Evolutionary conservation across 2,888 invertebrate species (phyloP).

Genomic region (Xestia sexstrigata): DNA sequence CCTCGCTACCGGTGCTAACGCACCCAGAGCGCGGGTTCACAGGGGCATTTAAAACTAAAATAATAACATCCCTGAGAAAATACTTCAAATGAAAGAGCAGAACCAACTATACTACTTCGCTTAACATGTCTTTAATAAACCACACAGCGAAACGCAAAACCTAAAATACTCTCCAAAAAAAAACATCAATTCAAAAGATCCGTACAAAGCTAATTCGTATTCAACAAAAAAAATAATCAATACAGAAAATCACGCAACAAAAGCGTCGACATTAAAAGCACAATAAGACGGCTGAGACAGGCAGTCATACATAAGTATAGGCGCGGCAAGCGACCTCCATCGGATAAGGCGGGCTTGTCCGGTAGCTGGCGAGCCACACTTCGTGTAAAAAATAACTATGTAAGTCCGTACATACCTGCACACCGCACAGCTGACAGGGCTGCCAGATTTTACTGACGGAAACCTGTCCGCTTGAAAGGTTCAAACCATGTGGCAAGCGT

Average conservation of each 20-base stretch:
- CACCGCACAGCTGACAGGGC: conserved; percentile 54
- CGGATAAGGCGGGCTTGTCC: conserved; percentile 84
- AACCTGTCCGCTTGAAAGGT: conserved; percentile 1
- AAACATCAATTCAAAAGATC: conserved; percentile 58
- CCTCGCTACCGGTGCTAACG: conserved; percentile 49
- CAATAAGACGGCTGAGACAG: conserved; percentile 67
- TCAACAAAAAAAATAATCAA: conserved; percentile 63
- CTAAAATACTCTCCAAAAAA: conserved; percentile 34
- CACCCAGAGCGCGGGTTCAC: conserved; percentile 1
- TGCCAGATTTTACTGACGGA: conserved; percentile 34
- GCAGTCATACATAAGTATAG: conserved; percentile 71
- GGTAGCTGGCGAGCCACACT: conserved; percentile 77
- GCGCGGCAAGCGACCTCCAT: conserved; percentile 77
- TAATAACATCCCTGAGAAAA: neutral
- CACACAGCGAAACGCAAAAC: conserved; percentile 22
- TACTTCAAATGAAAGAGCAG: neutral
- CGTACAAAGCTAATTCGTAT: conserved; percentile 63
- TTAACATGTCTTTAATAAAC: neutral
- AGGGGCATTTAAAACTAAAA: neutral
- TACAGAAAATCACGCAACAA: conserved; percentile 62
- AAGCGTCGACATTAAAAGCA: conserved; percentile 66
- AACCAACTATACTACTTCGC: neutral
- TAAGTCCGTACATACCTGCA: conserved; percentile 54
- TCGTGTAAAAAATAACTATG: conserved; percentile 77
- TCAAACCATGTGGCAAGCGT: conserved; percentile 30